Evolutionary conservation across 2,797 vertebrate genomes (phyloP), one percentile per base, ranked within the genome.

Genomic region (Acrossocheilus fasciatus): DNA sequence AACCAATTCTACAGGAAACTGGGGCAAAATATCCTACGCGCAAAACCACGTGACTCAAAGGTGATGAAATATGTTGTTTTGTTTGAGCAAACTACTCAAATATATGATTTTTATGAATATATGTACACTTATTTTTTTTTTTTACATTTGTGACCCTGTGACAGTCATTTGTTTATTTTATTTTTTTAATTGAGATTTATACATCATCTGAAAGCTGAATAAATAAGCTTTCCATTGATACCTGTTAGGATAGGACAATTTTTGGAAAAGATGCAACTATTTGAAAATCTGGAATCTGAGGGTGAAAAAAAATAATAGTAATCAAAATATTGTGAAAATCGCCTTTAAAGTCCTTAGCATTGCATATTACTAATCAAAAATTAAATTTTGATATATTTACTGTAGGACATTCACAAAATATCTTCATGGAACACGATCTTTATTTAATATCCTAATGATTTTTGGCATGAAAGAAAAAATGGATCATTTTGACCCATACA

Each of bases 41-140:
- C 11, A 52, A 76, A 81, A 81, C 54, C 12, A 77, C 34, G 62
- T 34, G 30, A 66, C 30, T 52, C 8, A 75, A 83, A 77, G 3
- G 45, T 76, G 59, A 52, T 52, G 3, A 39, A 68, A 68, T 52
- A 5, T 39, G 20, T 39, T 81, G 26, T 12, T 80, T 64, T 80
- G 15, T 11, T 78, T 76, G 20, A 41, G 20, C 69, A 14, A 14
- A 72, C 41, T 54, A 6, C 17, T 68, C 2, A 66, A 34, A 66
- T 34, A 26, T 23, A n/a, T 59, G 3, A 59, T 62, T 62, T 50
- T 62, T 59, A 11, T 59, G 2, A 10, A 59, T 62, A 62, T 12
- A 64, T 30, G 4, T 11, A n/a, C 9, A 23, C 23, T 11, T 59
- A 11, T n/a, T 10, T 10, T 26, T n/a, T 10, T 10, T 26, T 26